Evolutionary conservation across 2,797 vertebrate genomes (phyloP).

Genomic region (Typhlichthys subterraneus): DNA sequence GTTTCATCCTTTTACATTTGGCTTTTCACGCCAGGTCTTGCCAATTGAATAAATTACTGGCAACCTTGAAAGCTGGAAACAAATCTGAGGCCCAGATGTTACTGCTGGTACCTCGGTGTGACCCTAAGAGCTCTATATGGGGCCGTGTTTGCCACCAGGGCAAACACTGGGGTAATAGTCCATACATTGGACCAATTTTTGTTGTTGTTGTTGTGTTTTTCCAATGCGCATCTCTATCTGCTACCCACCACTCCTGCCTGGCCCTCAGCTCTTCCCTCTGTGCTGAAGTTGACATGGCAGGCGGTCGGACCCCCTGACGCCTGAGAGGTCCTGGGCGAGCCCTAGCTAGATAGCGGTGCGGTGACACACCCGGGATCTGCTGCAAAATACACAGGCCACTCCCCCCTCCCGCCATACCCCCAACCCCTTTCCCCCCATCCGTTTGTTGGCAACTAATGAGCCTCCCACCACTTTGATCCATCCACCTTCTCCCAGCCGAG

Average conservation of each 20-base stretch:
- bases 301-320: conserved; percentile 23
- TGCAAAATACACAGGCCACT: conserved; percentile 2
- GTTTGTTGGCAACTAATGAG: no score
- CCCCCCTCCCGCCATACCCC: not conserved
- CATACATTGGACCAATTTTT: not conserved
- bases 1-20: conserved; percentile 29
- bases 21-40: conserved; percentile 28
- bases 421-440: no score
- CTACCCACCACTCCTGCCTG: conserved; percentile 22
- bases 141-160: conserved; percentile 41
- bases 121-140: no score
- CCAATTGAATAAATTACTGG: conserved; percentile 24
- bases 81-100: not conserved
- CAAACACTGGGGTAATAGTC: conserved; percentile 1
- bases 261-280: conserved; percentile 51
- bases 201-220: conserved; percentile 17
- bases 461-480: conserved; percentile 20
- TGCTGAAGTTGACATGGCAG: conserved; percentile 53
- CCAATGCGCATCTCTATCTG: conserved; percentile 17
- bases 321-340: conserved; percentile 22
- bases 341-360: conserved; percentile 1
- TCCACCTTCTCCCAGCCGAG: conserved; percentile 4
- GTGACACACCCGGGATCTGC: conserved; percentile 4
- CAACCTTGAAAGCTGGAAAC: conserved; percentile 5
- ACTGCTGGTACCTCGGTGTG: no score